A percentile compares a stretch with the other conserved stretches of the same genome.
These are phyloP conservation scores for Manacus vitellinus DNA, from an alignment of 2,113 vertebrate species.

Conservation along the genomic window DNA sequence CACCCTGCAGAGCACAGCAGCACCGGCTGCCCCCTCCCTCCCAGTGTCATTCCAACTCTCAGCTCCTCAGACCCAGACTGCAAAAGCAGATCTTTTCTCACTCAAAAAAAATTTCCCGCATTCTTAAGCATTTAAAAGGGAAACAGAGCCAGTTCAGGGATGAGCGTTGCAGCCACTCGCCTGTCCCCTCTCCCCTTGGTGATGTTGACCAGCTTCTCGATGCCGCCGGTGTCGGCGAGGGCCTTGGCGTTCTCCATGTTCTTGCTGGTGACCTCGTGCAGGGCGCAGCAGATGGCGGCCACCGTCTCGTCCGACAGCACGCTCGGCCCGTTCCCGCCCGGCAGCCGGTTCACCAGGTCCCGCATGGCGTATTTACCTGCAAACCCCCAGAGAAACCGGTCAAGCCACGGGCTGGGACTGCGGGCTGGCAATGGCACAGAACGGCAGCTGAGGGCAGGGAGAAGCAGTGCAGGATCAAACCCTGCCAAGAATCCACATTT, in stretches of 20 bases:
- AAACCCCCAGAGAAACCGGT: not conserved
- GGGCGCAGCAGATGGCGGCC: constrained; percentile 93
- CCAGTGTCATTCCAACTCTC: not conserved
- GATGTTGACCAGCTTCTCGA: constrained; percentile 98
- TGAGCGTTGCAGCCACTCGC: constrained; percentile 63
- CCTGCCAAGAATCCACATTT: not conserved
- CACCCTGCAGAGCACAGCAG: not conserved
- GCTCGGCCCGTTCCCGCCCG: constrained; percentile 83
- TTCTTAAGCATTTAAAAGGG: not conserved
- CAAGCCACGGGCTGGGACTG: not conserved
- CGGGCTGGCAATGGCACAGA: not conserved
- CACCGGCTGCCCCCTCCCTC: not conserved
- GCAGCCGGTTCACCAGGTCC: constrained; percentile 95
- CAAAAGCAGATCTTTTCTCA: not conserved
- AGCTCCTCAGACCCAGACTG: not conserved
- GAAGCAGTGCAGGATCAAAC: not conserved
- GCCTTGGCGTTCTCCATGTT: constrained; percentile 99
- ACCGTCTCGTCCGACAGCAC: constrained; percentile 92
- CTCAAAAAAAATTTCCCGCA: not conserved
- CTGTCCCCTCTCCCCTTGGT: constrained; percentile 95
- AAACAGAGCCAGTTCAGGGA: not conserved
- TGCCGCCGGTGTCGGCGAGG: constrained; percentile 92
- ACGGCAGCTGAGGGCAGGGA: not conserved
- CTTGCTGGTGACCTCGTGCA: constrained; percentile 97
- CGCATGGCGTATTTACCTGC: constrained; percentile 97